Conservation (phyloP, 2,113 vertebrate species). For the Salvator merianae region DNA sequence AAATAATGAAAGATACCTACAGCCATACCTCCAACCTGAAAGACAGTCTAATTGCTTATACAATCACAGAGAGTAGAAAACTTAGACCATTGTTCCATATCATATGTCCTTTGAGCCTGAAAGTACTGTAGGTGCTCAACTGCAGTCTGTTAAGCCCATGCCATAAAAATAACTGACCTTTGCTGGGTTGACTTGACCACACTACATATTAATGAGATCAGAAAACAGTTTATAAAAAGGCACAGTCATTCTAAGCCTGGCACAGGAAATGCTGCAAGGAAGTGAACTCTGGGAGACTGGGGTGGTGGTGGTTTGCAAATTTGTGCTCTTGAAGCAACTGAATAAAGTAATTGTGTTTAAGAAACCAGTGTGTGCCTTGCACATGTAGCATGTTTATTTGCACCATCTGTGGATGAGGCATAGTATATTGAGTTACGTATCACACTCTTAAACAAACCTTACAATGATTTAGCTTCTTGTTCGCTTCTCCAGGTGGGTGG, state of each 20-base stretch:
- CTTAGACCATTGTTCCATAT: neutral
- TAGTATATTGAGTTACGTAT: neutral
- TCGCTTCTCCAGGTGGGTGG: neutral
- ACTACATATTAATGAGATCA: constrained; percentile 7
- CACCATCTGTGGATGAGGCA: constrained; percentile 10
- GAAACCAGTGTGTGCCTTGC: constrained; percentile 13
- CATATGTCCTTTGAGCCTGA: neutral
- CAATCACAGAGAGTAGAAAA: neutral
- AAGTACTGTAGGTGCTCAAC: neutral
- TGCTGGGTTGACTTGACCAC: neutral
- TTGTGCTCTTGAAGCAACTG: constrained; percentile 15
- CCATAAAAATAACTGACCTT: constrained; percentile 14
- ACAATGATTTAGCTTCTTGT: neutral
- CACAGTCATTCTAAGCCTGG: constrained; percentile 15
- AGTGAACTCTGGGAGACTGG: constrained; percentile 38
- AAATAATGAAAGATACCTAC: neutral
- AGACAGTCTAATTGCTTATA: neutral
- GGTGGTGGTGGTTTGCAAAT: neutral
- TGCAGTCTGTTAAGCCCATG: neutral
- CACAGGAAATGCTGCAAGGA: constrained; percentile 70
- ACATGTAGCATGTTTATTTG: constrained; percentile 14
- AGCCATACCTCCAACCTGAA: neutral
- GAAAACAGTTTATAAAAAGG: constrained; percentile 21
- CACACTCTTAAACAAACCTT: neutral
- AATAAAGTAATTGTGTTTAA: constrained; percentile 21